These are phyloP conservation scores for Drosophila santomea DNA, from an alignment of 1,140 invertebrate genomes.

Conservation along the genomic window DNA sequence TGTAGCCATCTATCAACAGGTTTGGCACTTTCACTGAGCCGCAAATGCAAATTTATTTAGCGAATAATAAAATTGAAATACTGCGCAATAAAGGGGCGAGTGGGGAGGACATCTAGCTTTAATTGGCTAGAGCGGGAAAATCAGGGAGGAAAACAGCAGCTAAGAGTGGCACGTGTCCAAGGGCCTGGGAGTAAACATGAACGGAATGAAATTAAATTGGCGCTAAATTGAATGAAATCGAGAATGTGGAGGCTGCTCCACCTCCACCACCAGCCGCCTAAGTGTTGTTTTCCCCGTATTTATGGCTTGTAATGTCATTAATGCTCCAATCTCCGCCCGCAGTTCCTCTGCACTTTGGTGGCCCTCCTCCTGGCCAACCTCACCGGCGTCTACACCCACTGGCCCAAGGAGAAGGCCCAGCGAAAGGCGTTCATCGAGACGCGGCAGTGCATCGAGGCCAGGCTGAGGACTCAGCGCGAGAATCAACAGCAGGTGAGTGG, in stretches of 20 bases:
- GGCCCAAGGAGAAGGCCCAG: slow-evolving; percentile 95
- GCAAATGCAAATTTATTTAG: slow-evolving; percentile 56
- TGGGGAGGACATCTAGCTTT: slow-evolving; percentile 11
- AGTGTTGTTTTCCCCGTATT: slow-evolving; percentile 60
- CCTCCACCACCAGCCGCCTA: slow-evolving; percentile 11
- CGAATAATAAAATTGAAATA: slow-evolving; percentile 48
- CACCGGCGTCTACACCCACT: slow-evolving; percentile 95
- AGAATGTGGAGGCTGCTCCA: slow-evolving; percentile 22
- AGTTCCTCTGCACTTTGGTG: slow-evolving; percentile 89
- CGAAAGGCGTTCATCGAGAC: slow-evolving; percentile 97
- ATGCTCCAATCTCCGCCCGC: slow-evolving; percentile 34
- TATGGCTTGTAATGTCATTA: slow-evolving; percentile 65
- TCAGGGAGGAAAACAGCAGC: slow-evolving; percentile 25
- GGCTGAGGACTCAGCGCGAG: slow-evolving; percentile 95
- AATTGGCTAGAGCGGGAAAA: slow-evolving; percentile 33
- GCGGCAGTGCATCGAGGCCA: slow-evolving; percentile 95
- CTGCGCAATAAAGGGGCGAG: neutral
- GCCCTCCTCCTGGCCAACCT: slow-evolving; percentile 92
- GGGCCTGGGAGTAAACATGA: slow-evolving; percentile 52
- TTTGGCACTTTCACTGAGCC: slow-evolving; percentile 25
- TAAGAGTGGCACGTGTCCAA: slow-evolving; percentile 53
- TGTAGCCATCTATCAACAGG: slow-evolving; percentile 49
- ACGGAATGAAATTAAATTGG: slow-evolving; percentile 76
- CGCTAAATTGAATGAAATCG: slow-evolving; percentile 77
- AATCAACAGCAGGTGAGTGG: slow-evolving; percentile 96